Base-by-base conservation (phyloP, 2,888 invertebrate genomes). In the Nomada flava region DNA sequence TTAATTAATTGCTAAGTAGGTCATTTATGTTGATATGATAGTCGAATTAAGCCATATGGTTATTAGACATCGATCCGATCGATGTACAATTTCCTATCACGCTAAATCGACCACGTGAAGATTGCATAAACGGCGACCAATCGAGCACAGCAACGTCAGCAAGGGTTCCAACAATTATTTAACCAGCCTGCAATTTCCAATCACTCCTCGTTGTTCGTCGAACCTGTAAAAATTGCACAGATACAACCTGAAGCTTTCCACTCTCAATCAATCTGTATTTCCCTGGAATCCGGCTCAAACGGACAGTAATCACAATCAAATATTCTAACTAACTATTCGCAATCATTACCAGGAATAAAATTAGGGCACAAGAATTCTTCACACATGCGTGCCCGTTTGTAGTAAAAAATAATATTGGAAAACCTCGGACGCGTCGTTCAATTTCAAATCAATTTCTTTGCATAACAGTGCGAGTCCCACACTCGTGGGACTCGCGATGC, bases 101-200 rank as follows among this genome's bases (percentile, higher is more conserved):
- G 29, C 55, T 44, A n/a, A 57, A 20, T 69, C n/a, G 23, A 69
- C 15, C 55, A 20, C 15, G 44, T 44, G 57, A 69, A 69, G 57
- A 47, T 13, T 69, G 57, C 44, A 69, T 69, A 69, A 59, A 57
- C 44, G 42, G 42, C 5, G 50, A 11, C 18, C n/a, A 23, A 20
- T 26, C 44, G 23, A 26, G 69, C 13, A 5, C 69, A n/a, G 44
- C 44, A 42, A n/a, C 44, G 68, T 2, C 0, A 42, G 20, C 53
- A 42, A 68, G 69, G 57, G 69, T 44, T 57, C 23, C 13, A 26
- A 57, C 69, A 47, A 44, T 44, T 57, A 59, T n/a, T 55, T 59
- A 69, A 69, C 69, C 57, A 44, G n/a, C 69, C 44, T 10, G 13
- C 69, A 69, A 69, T 69, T 69, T 69, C 57, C 69, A 69, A 57